Evolutionary conservation across 2,888 invertebrate species (phyloP).

Genomic region (Rosalia funebris): DNA sequence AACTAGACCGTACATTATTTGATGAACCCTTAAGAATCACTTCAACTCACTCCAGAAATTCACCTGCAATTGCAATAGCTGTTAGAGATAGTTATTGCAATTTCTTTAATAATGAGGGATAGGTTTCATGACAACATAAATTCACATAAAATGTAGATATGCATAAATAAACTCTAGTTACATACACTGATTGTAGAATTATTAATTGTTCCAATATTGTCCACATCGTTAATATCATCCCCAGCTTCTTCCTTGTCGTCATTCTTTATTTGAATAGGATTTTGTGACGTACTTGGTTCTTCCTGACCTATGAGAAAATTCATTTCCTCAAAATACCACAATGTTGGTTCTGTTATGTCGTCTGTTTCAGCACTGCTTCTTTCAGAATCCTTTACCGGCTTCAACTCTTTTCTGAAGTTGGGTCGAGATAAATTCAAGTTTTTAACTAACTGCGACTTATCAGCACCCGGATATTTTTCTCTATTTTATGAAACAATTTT

Average conservation of each 20-base stretch:
- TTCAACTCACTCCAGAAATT: neutral
- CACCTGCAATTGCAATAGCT: too few species aligned
- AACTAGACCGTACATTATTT: conserved; percentile 3
- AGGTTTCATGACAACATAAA: too few species aligned
- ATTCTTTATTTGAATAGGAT: neutral
- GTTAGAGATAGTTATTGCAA: too few species aligned
- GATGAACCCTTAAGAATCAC: conserved; percentile 5
- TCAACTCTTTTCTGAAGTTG: conserved; percentile 3
- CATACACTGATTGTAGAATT: too few species aligned
- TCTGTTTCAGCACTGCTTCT: neutral
- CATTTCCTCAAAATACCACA: conserved; percentile 8
- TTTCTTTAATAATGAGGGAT: too few species aligned
- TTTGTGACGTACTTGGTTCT: neutral
- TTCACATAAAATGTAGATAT: too few species aligned
- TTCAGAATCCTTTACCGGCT: neutral
- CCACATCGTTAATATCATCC: too few species aligned
- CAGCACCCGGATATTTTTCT: neutral
- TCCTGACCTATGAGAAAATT: neutral
- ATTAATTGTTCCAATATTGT: too few species aligned
- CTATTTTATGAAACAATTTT: neutral
- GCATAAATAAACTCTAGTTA: too few species aligned
- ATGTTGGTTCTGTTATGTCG: conserved; percentile 4
- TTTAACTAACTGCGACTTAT: neutral
- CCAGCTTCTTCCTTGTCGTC: neutral
- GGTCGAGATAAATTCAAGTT: neutral